Conservation (phyloP, 2,113 vertebrate species). For the Odontesthes bonariensis region DNA sequence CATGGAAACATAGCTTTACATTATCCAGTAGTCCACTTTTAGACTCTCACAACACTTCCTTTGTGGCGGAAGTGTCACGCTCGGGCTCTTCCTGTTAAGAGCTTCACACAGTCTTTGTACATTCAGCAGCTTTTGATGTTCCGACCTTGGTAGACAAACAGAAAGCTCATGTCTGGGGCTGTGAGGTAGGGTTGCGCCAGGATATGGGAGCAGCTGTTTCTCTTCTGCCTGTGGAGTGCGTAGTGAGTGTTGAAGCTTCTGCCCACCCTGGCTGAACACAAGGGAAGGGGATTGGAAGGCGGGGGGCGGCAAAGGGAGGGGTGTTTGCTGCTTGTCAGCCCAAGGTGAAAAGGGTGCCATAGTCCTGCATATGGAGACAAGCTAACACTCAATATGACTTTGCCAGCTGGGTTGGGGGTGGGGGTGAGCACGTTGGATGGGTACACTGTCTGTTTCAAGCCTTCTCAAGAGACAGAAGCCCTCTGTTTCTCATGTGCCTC, state of each 20-base stretch:
- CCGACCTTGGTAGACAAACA: conserved; percentile 57
- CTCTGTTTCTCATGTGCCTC: conserved; percentile 38
- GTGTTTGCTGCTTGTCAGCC: conserved; percentile 39
- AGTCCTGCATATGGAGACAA: conserved; percentile 64
- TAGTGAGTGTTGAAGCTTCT: conserved; percentile 54
- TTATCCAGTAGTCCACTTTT: conserved; percentile 3
- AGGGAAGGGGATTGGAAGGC: conserved; percentile 7
- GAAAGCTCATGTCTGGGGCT: conserved; percentile 16
- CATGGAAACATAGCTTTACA: not conserved
- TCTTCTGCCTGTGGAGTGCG: conserved; percentile 36
- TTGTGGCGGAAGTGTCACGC: conserved; percentile 29
- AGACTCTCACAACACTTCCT: conserved; percentile 18
- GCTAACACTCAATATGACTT: conserved; percentile 53
- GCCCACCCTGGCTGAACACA: conserved; percentile 28
- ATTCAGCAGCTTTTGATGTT: conserved; percentile 60
- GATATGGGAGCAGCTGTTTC: conserved; percentile 61
- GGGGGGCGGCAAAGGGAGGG: conserved; percentile 10
- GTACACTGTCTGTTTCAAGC: conserved; percentile 23
- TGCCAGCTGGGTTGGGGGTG: conserved; percentile 20
- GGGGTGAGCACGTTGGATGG: conserved; percentile 41
- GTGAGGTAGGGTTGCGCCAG: conserved; percentile 6
- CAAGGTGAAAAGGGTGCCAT: conserved; percentile 71
- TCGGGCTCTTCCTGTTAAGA: conserved; percentile 37
- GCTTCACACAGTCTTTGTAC: conserved; percentile 56
- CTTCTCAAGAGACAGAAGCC: conserved; percentile 51